Percentiles rank a stretch among this genome's conserved stretches.
Conservation (phyloP, 2,888 invertebrate genomes). For the Siphlonurus alternatus region DNA sequence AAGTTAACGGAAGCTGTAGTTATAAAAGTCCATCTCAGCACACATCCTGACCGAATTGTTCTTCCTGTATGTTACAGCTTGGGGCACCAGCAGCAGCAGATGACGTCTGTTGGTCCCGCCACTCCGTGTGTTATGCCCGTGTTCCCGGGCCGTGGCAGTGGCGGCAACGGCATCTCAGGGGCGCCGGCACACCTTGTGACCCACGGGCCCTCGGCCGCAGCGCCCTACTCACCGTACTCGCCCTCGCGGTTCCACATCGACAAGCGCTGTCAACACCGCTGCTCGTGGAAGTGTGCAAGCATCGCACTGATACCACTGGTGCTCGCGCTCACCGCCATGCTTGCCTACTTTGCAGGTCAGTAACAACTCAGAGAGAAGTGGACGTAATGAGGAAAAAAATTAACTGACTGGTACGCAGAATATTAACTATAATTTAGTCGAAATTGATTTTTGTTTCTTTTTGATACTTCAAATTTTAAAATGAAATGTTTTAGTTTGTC, state of each 20-base stretch:
- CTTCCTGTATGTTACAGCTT: constrained; percentile 15
- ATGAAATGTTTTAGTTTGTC: no score
- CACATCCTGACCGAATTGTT: no score
- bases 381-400: no score
- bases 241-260: constrained; percentile 89
- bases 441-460: no score
- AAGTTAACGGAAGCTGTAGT: no score
- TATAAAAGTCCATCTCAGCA: no score
- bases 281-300: constrained; percentile 94
- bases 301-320: constrained; percentile 82
- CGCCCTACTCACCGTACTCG: constrained; percentile 64
- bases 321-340: constrained; percentile 79
- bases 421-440: no score
- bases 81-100: constrained; percentile 11
- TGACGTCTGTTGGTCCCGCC: constrained; percentile 48
- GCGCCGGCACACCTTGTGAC: constrained; percentile 36
- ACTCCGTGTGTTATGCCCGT: constrained; percentile 75
- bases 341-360: constrained; percentile 91
- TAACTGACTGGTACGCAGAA: no score
- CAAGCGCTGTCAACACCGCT: constrained; percentile 82
- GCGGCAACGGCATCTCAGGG: constrained; percentile 19
- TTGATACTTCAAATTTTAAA: no score
- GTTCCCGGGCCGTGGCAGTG: constrained; percentile 42
- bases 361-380: no score
- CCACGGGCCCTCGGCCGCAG: constrained; percentile 17